Percentiles rank a stretch among this genome's conserved stretches.
Evolutionary conservation across 2,113 vertebrate species (phyloP).

Genomic region (Gallinago media): DNA sequence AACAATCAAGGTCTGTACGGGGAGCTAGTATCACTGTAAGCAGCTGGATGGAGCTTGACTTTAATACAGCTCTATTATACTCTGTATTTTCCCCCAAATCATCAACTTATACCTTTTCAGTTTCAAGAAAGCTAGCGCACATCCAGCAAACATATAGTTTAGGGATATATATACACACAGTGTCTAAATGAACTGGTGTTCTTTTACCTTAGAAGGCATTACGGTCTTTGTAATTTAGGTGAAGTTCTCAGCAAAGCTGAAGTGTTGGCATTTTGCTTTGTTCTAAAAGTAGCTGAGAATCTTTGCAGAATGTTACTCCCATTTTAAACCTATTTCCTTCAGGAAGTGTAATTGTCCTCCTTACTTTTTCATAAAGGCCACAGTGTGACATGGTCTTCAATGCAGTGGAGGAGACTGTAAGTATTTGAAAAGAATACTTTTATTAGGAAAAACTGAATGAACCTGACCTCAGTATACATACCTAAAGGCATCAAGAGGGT

Average conservation of each 20-base stretch:
- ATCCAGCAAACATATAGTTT: constrained; percentile 27
- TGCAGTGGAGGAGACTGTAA: background rate
- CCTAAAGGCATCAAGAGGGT: background rate
- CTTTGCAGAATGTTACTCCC: background rate
- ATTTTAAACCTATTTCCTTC: background rate
- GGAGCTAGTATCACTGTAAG: background rate
- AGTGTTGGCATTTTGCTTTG: background rate
- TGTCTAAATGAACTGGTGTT: constrained; percentile 4
- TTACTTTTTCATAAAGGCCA: background rate
- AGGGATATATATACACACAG: background rate
- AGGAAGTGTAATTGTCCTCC: background rate
- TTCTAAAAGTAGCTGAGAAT: background rate
- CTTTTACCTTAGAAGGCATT: constrained; percentile 9
- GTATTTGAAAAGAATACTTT: background rate
- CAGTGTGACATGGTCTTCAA: background rate
- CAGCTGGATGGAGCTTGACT: background rate
- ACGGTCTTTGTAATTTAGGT: background rate
- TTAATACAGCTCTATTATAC: background rate
- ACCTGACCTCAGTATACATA: background rate
- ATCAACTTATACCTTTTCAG: constrained; percentile 1
- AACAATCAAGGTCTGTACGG: background rate
- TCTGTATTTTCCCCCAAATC: background rate
- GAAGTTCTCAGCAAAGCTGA: background rate
- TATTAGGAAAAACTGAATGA: background rate
- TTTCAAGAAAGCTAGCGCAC: background rate